Conservation (phyloP, 2,797 vertebrate genomes). For the Hyperoplus lanceolatus region DNA sequence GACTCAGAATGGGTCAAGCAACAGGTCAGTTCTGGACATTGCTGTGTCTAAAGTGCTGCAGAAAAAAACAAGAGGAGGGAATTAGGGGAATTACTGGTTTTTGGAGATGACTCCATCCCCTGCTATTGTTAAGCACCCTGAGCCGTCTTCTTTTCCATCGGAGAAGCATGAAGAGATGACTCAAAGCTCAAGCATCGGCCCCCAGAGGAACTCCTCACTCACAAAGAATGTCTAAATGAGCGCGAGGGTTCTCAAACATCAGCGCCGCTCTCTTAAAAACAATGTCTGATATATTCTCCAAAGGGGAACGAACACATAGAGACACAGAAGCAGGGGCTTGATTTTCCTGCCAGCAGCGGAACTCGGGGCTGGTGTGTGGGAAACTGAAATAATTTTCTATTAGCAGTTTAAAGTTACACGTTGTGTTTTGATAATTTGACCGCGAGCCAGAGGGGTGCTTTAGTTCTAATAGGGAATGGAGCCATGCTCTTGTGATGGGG, state of each 20-base stretch:
- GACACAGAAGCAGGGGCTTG: conserved; percentile 44
- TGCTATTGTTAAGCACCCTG: conserved; percentile 67
- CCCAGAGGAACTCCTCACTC: conserved; percentile 76
- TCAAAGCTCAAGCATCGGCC: conserved; percentile 74
- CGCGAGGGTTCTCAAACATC: conserved; percentile 60
- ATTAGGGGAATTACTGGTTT: conserved; percentile 40
- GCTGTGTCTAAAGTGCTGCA: conserved; percentile 34
- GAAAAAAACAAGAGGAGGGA: conserved; percentile 22
- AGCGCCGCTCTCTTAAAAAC: conserved; percentile 62
- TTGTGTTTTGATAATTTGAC: conserved; percentile 78
- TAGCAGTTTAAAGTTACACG: conserved; percentile 79
- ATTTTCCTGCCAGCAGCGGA: conserved; percentile 57
- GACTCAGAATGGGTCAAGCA: conserved; percentile 50
- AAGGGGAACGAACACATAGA: conserved; percentile 32
- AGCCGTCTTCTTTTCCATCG: conserved; percentile 62
- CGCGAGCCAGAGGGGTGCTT: conserved; percentile 65
- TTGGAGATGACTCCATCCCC: conserved; percentile 64
- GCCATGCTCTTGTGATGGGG: conserved; percentile 62
- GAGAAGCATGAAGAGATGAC: conserved; percentile 75
- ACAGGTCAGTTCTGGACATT: conserved; percentile 55
- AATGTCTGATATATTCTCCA: conserved; percentile 60
- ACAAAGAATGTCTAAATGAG: conserved; percentile 83
- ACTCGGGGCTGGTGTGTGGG: conserved; percentile 67
- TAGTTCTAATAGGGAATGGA: conserved; percentile 58
- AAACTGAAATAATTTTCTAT: conserved; percentile 59